Evolutionary conservation across 2,113 vertebrate species (phyloP).

Genomic region (Todiramphus chloris): DNA sequence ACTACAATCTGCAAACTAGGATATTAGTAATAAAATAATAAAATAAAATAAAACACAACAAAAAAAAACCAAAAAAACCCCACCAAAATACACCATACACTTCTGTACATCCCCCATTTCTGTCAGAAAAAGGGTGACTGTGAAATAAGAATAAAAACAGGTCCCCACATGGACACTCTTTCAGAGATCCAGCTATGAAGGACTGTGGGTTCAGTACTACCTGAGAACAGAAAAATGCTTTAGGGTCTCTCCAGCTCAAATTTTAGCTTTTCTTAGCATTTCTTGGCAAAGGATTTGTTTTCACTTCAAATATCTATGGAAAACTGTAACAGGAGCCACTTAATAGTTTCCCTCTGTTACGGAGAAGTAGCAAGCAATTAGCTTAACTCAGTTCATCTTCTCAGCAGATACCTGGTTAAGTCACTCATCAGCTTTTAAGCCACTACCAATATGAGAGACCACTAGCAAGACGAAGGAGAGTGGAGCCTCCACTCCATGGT

Average conservation of each 20-base stretch:
- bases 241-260: background rate
- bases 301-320: slow-evolving; percentile 37
- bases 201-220: background rate
- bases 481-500: background rate
- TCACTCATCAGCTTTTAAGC: background rate
- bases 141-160: background rate
- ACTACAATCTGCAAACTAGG: accelerated
- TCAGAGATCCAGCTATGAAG: background rate
- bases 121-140: background rate
- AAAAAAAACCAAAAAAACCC: no score
- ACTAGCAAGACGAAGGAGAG: background rate
- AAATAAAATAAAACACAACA: background rate
- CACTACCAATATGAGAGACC: background rate
- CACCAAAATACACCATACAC: background rate
- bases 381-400: slow-evolving; percentile 22
- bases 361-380: slow-evolving; percentile 1
- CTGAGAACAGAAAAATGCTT: background rate
- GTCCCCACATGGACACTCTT: background rate
- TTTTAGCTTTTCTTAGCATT: slow-evolving; percentile 6
- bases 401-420: background rate
- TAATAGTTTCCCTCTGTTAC: slow-evolving; percentile 51
- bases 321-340: slow-evolving; percentile 9
- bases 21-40: background rate
- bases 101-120: background rate
- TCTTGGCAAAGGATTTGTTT: slow-evolving; percentile 31